Percentiles rank a stretch among this genome's conserved stretches.
These are phyloP conservation scores for Chamaea fasciata DNA, from an alignment of 2,113 vertebrate species.

Conservation along the genomic window DNA sequence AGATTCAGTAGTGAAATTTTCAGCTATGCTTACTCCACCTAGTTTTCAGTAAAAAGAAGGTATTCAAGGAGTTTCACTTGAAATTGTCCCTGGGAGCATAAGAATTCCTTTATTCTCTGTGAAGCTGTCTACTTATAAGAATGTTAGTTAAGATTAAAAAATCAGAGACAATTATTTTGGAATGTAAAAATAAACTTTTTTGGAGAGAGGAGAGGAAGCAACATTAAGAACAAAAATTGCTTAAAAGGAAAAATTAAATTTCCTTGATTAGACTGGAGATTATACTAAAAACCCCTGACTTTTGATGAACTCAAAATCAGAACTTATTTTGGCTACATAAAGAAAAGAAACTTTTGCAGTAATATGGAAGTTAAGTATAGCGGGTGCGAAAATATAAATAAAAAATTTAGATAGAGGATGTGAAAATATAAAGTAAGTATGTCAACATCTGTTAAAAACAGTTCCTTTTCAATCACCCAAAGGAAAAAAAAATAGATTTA, in stretches of 20 bases:
- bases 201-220: accelerated
- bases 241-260: background rate
- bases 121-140: background rate
- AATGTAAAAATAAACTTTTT: background rate
- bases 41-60: background rate
- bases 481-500: background rate
- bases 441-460: background rate
- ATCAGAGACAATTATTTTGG: background rate
- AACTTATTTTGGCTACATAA: background rate
- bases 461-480: background rate
- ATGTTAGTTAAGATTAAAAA: background rate
- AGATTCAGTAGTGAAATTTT: background rate
- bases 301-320: background rate
- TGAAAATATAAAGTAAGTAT: background rate
- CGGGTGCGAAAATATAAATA: background rate
- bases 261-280: background rate
- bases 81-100: background rate
- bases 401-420: background rate
- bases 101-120: background rate
- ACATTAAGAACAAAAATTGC: background rate
- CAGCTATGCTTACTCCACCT: background rate
- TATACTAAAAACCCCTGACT: background rate
- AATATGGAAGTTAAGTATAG: background rate
- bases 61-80: background rate
- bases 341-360: background rate